Percentiles rank a stretch among this genome's conserved stretches.
phyloP scores from a whole-genome alignment of 1,140 invertebrate genomes.

The Oedothorax gibbosus region DNA sequence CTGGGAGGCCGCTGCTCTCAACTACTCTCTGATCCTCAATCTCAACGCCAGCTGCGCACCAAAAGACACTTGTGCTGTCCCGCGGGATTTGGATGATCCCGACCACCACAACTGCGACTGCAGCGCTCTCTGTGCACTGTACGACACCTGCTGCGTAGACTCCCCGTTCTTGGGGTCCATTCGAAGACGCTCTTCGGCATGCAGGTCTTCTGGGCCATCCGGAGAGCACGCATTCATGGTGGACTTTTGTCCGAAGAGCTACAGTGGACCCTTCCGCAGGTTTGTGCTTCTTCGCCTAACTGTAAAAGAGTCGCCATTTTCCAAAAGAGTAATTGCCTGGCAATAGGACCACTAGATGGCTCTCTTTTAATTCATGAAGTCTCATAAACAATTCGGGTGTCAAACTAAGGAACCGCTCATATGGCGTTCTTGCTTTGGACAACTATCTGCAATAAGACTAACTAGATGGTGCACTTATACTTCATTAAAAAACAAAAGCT shows the following conservation, averaged over 20 bases:
- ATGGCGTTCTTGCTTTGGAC: too few species aligned
- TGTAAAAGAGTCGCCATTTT: background rate
- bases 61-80: slow-evolving; percentile 38
- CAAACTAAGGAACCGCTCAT: too few species aligned
- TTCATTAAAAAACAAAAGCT: too few species aligned
- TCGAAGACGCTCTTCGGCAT: background rate
- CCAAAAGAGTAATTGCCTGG: background rate
- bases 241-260: slow-evolving; percentile 14
- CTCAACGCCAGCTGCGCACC: slow-evolving; percentile 43
- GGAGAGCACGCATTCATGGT: slow-evolving; percentile 36
- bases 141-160: slow-evolving; percentile 51
- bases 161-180: slow-evolving; percentile 33
- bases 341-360: background rate
- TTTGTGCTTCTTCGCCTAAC: background rate
- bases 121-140: slow-evolving; percentile 29
- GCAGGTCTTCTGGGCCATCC: background rate
- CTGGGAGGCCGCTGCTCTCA: background rate
- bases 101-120: slow-evolving; percentile 53
- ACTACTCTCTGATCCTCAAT: slow-evolving; percentile 27
- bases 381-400: too few species aligned
- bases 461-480: too few species aligned
- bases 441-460: too few species aligned
- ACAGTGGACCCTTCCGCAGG: slow-evolving; percentile 1
- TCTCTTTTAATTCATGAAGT: too few species aligned
- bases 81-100: slow-evolving; percentile 21